These are phyloP conservation scores for Botia kubotai DNA, from an alignment of 2,797 vertebrate genomes.

Conservation along the genomic window DNA sequence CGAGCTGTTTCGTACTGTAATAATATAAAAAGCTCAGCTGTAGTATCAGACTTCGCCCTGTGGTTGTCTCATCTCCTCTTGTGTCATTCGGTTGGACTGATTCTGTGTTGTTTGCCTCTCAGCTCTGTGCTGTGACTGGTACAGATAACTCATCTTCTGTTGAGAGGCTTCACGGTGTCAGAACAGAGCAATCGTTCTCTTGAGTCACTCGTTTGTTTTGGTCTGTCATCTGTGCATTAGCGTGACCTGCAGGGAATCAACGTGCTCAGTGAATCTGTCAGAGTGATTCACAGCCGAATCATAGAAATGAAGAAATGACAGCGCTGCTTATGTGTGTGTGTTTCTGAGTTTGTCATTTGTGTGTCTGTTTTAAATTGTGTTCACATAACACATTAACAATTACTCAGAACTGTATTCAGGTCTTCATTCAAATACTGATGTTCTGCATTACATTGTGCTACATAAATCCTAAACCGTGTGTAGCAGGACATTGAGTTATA, in stretches of 20 bases:
- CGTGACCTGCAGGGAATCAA: conserved; percentile 31
- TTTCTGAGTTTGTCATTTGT: background rate
- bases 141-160: background rate
- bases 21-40: background rate
- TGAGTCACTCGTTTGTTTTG: conserved; percentile 51
- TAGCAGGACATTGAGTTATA: too few species aligned
- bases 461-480: too few species aligned
- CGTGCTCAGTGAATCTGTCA: conserved; percentile 9
- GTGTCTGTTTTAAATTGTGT: too few species aligned
- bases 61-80: background rate
- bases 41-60: background rate
- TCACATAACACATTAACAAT: too few species aligned
- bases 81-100: background rate
- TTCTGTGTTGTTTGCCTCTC: conserved; percentile 21
- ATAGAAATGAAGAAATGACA: background rate
- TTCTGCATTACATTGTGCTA: too few species aligned
- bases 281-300: conserved; percentile 14
- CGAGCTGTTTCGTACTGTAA: too few species aligned
- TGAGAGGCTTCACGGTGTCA: background rate
- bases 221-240: background rate
- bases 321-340: background rate
- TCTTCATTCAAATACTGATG: background rate
- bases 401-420: too few species aligned
- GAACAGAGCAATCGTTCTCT: conserved; percentile 24
- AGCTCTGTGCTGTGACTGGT: background rate